Conservation (phyloP, 2,888 invertebrate species). For the Ophraella communa region DNA sequence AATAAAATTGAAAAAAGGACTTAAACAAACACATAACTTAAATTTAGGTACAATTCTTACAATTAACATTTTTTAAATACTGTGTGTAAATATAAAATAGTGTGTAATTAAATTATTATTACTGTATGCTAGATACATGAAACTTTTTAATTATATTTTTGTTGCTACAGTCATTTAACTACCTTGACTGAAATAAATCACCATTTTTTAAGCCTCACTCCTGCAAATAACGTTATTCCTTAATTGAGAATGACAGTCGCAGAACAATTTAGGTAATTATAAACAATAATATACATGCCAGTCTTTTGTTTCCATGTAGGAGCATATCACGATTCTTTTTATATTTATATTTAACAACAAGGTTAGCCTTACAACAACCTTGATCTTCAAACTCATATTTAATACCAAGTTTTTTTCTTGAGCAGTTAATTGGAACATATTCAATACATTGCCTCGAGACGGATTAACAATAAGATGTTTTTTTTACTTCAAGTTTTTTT, state of each 20-base stretch:
- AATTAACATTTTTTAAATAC: no score
- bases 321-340: conserved; percentile 9
- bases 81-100: no score
- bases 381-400: conserved; percentile 14
- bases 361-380: conserved; percentile 13
- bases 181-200: not conserved
- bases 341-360: conserved; percentile 4
- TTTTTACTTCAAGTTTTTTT: no score
- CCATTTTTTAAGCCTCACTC: not conserved
- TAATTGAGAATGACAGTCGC: not conserved
- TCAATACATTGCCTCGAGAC: not conserved
- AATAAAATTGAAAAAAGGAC: not conserved
- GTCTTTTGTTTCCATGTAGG: conserved; percentile 8
- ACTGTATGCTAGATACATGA: no score
- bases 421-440: not conserved
- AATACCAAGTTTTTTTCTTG: not conserved
- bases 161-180: not conserved
- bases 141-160: no score
- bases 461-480: not conserved
- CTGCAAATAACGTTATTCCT: not conserved
- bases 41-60: no score
- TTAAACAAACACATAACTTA: no score
- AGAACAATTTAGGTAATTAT: not conserved
- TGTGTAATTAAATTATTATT: no score
- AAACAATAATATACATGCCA: not conserved